Percentiles rank a stretch among this genome's conserved stretches.
Conservation (phyloP, 2,797 vertebrate genomes). For the Varecia variegata region DNA sequence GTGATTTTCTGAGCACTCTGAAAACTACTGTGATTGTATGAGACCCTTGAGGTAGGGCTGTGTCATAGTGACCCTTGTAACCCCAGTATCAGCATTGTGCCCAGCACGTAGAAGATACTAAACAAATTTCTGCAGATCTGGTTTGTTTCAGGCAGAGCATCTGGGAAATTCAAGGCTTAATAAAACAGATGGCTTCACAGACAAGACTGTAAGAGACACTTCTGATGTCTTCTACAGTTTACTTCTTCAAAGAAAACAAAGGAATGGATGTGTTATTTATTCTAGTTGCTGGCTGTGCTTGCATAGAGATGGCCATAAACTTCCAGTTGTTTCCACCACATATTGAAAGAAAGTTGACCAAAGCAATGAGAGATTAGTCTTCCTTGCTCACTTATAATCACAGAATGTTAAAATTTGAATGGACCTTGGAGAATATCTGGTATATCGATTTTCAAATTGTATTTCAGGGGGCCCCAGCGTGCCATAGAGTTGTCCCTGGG, state of each 20-base stretch:
- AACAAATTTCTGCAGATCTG: not conserved
- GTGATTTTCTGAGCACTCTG: not conserved
- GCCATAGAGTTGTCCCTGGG: not conserved
- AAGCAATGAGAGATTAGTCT: not conserved
- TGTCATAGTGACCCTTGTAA: not conserved
- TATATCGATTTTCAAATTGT: not conserved
- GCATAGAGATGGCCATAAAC: not conserved
- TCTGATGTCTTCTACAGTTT: not conserved
- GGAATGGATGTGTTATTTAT: not conserved
- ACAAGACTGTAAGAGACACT: not conserved
- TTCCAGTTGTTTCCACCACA: not conserved
- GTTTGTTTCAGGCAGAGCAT: not conserved
- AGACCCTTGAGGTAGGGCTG: not conserved
- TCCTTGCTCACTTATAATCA: not conserved
- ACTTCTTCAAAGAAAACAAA: not conserved
- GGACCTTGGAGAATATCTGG: not conserved
- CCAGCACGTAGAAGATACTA: not conserved
- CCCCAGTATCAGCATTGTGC: not conserved
- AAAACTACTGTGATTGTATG: not conserved
- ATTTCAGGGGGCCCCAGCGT: not conserved
- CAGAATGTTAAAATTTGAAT: not conserved
- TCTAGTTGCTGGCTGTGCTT: not conserved
- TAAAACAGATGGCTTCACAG: not conserved
- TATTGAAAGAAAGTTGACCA: slow-evolving; percentile 15
- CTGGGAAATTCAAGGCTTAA: not conserved